Evolutionary conservation across 2,888 invertebrate species (phyloP).

Genomic region (Strigamia transsilvanica): DNA sequence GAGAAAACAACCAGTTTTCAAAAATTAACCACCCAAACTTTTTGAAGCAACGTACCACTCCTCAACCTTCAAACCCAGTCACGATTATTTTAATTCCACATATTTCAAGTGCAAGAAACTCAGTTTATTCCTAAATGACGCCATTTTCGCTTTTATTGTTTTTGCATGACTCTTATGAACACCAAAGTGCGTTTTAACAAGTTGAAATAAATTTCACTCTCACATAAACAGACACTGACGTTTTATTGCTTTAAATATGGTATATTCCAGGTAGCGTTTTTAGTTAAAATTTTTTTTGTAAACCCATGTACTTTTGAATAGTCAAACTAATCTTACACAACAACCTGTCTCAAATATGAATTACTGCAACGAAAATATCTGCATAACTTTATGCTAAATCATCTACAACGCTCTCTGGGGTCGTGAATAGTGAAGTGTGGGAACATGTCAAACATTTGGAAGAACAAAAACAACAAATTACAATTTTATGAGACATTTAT

Average conservation of each 20-base stretch:
- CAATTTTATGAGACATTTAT: slow-evolving; percentile 23
- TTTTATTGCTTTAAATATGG: neutral
- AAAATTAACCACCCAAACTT: slow-evolving; percentile 24
- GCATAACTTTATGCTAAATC: slow-evolving; percentile 30
- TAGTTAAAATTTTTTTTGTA: neutral
- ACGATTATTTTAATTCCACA: slow-evolving; percentile 26
- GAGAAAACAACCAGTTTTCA: slow-evolving; percentile 30
- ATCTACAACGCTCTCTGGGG: slow-evolving; percentile 21
- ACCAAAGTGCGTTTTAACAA: slow-evolving; percentile 25
- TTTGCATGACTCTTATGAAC: neutral
- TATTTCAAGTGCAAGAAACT: slow-evolving; percentile 30
- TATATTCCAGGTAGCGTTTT: neutral
- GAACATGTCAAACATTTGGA: slow-evolving; percentile 30
- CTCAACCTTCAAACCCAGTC: slow-evolving; percentile 30
- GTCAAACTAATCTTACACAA: slow-evolving; percentile 26
- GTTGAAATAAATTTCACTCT: neutral
- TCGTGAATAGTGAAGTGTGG: slow-evolving; percentile 26
- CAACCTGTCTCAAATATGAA: slow-evolving; percentile 30
- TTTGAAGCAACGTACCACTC: slow-evolving; percentile 21
- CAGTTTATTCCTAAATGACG: slow-evolving; percentile 26
- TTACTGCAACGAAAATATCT: slow-evolving; percentile 26
- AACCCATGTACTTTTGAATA: neutral
- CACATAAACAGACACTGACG: neutral
- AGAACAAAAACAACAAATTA: slow-evolving; percentile 20
- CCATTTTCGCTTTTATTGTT: slow-evolving; percentile 24